These are phyloP conservation scores for Zootoca vivipara DNA, from an alignment of 2,113 vertebrate genomes.

Conservation along the genomic window DNA sequence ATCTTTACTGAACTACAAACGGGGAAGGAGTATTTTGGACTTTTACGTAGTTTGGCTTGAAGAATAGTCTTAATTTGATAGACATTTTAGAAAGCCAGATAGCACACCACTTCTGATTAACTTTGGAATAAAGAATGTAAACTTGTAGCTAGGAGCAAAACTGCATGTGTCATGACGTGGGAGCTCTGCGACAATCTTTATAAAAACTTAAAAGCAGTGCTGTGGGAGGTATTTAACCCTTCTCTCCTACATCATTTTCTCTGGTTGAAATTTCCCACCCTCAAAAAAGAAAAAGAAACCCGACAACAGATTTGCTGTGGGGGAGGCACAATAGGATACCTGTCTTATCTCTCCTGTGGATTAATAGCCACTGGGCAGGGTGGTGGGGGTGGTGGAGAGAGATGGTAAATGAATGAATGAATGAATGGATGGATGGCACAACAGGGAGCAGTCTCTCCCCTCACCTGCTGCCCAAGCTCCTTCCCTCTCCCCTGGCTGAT, in stretches of 20 bases:
- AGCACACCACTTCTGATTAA: not conserved
- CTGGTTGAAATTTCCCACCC: not conserved
- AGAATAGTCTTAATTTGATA: not conserved
- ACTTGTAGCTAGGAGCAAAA: not conserved
- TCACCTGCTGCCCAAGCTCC: not conserved
- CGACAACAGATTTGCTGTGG: not conserved
- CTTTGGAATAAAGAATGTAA: not conserved
- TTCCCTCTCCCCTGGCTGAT: no score
- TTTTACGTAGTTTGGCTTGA: not conserved
- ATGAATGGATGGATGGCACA: no score
- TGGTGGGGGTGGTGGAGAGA: not conserved
- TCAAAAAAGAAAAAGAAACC: not conserved
- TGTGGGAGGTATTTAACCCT: not conserved
- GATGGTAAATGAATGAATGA: not conserved
- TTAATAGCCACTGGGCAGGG: not conserved
- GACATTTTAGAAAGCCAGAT: not conserved
- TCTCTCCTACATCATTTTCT: not conserved
- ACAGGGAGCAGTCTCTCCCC: not conserved
- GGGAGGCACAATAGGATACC: not conserved
- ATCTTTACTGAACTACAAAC: not conserved
- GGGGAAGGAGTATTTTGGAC: not conserved
- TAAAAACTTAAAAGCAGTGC: not conserved
- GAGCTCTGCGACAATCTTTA: not conserved
- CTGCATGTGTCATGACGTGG: not conserved
- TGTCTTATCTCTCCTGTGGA: not conserved